Base-by-base conservation (phyloP, 2,888 invertebrate genomes). In the Danaus chrysippus region DNA sequence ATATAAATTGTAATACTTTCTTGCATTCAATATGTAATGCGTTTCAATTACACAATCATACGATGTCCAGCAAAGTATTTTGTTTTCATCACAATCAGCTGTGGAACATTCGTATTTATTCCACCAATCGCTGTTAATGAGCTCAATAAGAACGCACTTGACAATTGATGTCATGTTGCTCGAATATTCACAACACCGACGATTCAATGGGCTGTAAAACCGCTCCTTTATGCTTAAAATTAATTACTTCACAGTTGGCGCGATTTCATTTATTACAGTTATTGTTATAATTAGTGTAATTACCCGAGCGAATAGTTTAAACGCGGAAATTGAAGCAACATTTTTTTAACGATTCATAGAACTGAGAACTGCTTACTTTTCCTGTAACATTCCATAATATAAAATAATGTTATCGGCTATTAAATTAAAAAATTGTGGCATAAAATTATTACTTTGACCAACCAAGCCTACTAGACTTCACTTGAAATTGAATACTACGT, bases 131-230 rank as follows among this genome's bases (percentile, higher is more conserved):
- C 61, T 42, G 44, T 65, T 82, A 82, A 88, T 85, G 83, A 83
- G 84, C 84, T 87, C 82, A 88, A 87, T 79, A 70, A 86, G 81
- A 74, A 64, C 64, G 68, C 71, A 78, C 75, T 71, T 71, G 77
- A 71, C 81, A 78, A 78, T 76, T 75, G 74, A 76, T 68, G 65
- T 65, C 64, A 70, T 68, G 73, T 71, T 78, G 83, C 80, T 81
- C 74, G 78, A 81, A 79, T 76, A 69, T 71, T 62, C 55, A 60
- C 42, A 53, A 53, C 61, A 61, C 54, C 54, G 56, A 65, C 56
- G 63, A 59, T 62, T 62, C 57, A 62, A 61, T 62, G 54, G 58
- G 12, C 19, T 43, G 23, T 34, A 34, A 49, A 17, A 49, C 46
- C 55, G 23, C 42, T 55, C 17, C 34, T 52, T 58, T 17, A 13